phyloP scores from a whole-genome alignment of 2,113 vertebrate species.

The Python bivittatus region DNA sequence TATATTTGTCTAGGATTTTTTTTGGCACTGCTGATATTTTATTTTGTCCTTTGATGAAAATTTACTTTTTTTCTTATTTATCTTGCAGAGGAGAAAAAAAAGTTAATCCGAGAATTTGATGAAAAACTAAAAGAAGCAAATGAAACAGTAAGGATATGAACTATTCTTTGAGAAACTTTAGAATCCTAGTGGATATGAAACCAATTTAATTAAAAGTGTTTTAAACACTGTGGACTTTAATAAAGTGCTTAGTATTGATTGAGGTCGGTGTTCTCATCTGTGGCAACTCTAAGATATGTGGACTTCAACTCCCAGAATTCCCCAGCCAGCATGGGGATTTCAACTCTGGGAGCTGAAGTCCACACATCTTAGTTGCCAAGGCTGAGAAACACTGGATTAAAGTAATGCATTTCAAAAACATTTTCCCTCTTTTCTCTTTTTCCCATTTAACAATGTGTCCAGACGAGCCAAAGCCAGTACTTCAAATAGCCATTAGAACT shows the following conservation, averaged over 20 bases:
- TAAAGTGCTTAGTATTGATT: background rate
- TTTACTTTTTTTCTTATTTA: slow-evolving; percentile 32
- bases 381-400: background rate
- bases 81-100: slow-evolving; percentile 91
- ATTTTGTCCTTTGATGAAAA: background rate
- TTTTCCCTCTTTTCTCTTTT: background rate
- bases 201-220: background rate
- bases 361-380: background rate
- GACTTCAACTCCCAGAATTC: background rate
- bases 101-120: slow-evolving; percentile 86
- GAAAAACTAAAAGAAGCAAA: slow-evolving; percentile 90
- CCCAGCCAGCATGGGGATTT: background rate
- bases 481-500: background rate
- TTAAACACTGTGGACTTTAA: background rate
- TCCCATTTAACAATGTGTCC: background rate
- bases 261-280: background rate
- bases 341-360: background rate
- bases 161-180: background rate
- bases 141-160: slow-evolving; percentile 82
- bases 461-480: background rate
- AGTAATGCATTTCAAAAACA: background rate
- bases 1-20: background rate
- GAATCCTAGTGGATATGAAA: background rate
- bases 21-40: background rate
- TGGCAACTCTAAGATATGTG: background rate